Evolutionary conservation across 1,140 invertebrate species (phyloP).

Genomic region (Hesperophylax magnus): DNA sequence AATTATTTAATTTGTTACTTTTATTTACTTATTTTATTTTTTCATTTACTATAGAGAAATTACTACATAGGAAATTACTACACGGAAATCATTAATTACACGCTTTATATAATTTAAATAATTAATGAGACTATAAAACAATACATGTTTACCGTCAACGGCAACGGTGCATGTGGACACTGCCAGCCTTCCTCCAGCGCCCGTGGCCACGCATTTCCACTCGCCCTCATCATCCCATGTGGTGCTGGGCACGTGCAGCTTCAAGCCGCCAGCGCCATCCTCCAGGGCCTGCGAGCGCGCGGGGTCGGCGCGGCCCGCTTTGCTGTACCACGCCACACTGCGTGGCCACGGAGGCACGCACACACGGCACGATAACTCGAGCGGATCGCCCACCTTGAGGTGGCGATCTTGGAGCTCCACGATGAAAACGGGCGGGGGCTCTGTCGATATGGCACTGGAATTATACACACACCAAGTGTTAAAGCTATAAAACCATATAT

Average conservation of each 20-base stretch:
- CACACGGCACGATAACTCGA: slow-evolving; percentile 82
- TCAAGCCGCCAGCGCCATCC: slow-evolving; percentile 85
- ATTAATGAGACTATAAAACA: neutral
- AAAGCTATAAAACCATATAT: too few relatives aligned
- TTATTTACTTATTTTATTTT: too few relatives aligned
- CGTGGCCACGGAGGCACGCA: slow-evolving; percentile 87
- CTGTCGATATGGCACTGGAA: slow-evolving; percentile 60
- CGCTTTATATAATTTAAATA: neutral
- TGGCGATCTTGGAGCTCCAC: slow-evolving; percentile 79
- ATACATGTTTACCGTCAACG: neutral
- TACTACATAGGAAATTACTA: too few relatives aligned
- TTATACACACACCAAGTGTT: neutral
- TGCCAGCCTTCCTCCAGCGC: slow-evolving; percentile 78
- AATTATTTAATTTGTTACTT: too few relatives aligned
- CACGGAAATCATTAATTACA: too few relatives aligned
- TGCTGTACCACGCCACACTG: slow-evolving; percentile 87
- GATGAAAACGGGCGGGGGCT: slow-evolving; percentile 82
- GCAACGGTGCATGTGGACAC: slow-evolving; percentile 78
- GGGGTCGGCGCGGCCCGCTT: slow-evolving; percentile 80
- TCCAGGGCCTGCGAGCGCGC: slow-evolving; percentile 77
- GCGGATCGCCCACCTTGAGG: slow-evolving; percentile 81
- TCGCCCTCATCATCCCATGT: slow-evolving; percentile 88
- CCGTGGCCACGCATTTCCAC: slow-evolving; percentile 90
- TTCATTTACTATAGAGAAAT: too few relatives aligned
- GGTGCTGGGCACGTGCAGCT: slow-evolving; percentile 79